Evolutionary conservation across 2,113 vertebrate species (phyloP), one percentile per base, ranked within the genome.

Genomic region (Conger conger): DNA sequence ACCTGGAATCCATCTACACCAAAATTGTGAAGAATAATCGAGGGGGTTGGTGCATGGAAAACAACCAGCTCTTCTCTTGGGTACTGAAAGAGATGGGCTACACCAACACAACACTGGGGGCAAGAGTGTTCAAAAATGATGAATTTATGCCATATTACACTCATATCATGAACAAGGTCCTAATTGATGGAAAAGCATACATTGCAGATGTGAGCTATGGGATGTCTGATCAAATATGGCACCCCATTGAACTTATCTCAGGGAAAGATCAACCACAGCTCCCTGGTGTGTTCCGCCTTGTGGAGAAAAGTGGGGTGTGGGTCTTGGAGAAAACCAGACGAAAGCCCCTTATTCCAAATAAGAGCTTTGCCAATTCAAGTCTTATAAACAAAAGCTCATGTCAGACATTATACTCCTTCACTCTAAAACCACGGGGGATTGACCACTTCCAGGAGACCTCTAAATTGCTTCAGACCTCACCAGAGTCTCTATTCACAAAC

Each of bases 1-100:
- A 94, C 45, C 89, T 97, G 35, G 88, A 96, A 57, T 45, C 76
- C 0, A 86, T 88, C 83, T 99, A 93, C 83, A 81, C 96, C 53
- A 97, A 97, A 88, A 80, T 98, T 5, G 96, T 98, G 83, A 93
- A 86, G 87, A 93, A 80, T 81, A 91, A 90, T 0, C 93, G 95
- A 0, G 97, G 97, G 9, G 97, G 97, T 0, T 97, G 96, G 96
- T 98, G 97, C 90, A 91, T 96, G 83, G 97, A 98, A 85, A 95
- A 96, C 91, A 98, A 97, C 88, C 80, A 91, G 0, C 93, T 98
- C 20, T 94, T 98, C 0, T 93, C 92, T 5, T 98, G 97, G 97
- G 96, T 90, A 36, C 89, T 98, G 83, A 94, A 92, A 88, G 93
- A 96, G 35, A 92, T 97, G 0, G 96, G 97, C 7, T 98, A 96